phyloP scores from a whole-genome alignment of 2,113 vertebrate genomes.

The Dipodomys stephensi region DNA sequence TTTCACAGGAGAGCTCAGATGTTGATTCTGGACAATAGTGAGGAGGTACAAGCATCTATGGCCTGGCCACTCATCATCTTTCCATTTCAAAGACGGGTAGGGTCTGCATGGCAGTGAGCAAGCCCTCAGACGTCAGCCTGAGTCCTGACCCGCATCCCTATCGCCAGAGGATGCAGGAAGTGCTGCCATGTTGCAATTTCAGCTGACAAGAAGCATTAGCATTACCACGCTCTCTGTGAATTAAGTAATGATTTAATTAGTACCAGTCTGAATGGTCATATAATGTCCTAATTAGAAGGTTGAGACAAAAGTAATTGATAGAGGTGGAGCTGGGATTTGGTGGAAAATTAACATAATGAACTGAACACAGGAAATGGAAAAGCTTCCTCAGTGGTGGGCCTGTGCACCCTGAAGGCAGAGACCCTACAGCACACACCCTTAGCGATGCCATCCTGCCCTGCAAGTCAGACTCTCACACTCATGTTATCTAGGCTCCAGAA shows the following conservation, averaged over 20 bases:
- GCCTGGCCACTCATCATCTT: not conserved
- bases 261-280: slow-evolving; percentile 87
- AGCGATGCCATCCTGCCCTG: not conserved
- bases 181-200: slow-evolving; percentile 81
- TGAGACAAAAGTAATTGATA: slow-evolving; percentile 85
- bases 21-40: not conserved
- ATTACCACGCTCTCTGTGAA: slow-evolving; percentile 83
- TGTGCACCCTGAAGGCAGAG: not conserved
- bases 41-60: slow-evolving; percentile 55
- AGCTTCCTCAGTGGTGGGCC: not conserved
- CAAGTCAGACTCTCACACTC: not conserved
- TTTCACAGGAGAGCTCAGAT: not conserved
- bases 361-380: slow-evolving; percentile 52
- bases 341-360: slow-evolving; percentile 84
- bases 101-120: not conserved
- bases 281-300: slow-evolving; percentile 89
- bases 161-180: slow-evolving; percentile 54
- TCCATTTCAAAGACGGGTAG: not conserved
- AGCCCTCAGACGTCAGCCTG: not conserved
- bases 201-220: slow-evolving; percentile 87
- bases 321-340: slow-evolving; percentile 83
- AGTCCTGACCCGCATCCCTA: not conserved
- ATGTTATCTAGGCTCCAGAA: not conserved
- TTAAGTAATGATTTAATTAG: slow-evolving; percentile 89
- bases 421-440: not conserved